These are phyloP conservation scores for Phalanger gymnotis DNA, from an alignment of 2,797 vertebrate species.

Conservation along the genomic window DNA sequence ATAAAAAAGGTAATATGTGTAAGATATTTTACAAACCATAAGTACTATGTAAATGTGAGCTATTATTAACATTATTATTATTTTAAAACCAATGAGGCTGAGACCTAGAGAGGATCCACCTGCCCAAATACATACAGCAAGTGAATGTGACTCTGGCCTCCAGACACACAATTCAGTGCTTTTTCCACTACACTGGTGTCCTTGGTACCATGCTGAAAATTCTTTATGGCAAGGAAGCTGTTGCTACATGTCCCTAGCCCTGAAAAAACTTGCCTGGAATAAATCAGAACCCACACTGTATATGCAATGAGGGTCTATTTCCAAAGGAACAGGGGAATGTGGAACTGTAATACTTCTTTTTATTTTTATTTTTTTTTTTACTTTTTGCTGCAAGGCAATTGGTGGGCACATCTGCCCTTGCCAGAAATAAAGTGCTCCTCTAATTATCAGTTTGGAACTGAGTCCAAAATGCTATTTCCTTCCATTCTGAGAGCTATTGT, in stretches of 20 bases:
- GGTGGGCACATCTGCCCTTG: slow-evolving; percentile 18
- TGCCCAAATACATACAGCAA: not conserved
- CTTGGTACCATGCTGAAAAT: not conserved
- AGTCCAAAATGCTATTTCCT: slow-evolving; percentile 75
- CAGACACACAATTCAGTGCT: not conserved
- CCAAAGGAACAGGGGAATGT: not conserved
- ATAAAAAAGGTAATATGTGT: not conserved
- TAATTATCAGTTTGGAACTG: slow-evolving; percentile 72
- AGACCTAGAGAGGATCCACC: not conserved
- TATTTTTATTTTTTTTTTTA: slow-evolving; percentile 14
- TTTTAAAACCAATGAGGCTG: not conserved
- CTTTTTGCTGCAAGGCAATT: slow-evolving; percentile 34
- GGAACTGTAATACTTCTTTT: not conserved
- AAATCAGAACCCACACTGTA: not conserved
- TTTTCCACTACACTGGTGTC: not conserved
- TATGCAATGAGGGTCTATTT: not conserved
- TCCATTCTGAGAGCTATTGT: slow-evolving; percentile 56
- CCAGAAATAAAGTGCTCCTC: slow-evolving; percentile 67
- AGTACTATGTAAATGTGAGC: not conserved
- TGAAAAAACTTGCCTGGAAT: not conserved
- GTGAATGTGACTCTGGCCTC: not conserved
- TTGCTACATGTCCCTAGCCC: accelerated
- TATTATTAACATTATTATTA: not conserved
- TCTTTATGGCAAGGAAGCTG: accelerated
- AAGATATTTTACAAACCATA: not conserved